Conservation (phyloP, 2,888 invertebrate genomes). For the Octonoba sinensis region DNA sequence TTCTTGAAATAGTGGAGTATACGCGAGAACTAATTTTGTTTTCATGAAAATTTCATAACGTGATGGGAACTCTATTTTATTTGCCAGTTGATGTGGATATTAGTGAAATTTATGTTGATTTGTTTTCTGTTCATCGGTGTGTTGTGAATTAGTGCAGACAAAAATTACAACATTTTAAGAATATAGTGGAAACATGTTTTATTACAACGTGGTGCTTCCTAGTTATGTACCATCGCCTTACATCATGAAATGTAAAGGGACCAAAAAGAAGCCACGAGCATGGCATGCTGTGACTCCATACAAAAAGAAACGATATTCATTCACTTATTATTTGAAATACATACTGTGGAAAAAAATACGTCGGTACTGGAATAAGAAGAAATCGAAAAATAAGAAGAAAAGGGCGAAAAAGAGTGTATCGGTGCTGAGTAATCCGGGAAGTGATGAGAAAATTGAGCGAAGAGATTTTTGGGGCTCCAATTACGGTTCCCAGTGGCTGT, state of each 20-base stretch:
- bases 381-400: constrained; percentile 15
- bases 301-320: constrained; percentile 44
- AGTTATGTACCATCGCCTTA: background rate
- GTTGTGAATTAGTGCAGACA: too few species aligned
- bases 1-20: too few species aligned
- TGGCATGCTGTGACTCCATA: constrained; percentile 17
- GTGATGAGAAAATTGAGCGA: constrained; percentile 42
- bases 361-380: constrained; percentile 43
- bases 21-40: too few species aligned
- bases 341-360: constrained; percentile 48
- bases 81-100: too few species aligned
- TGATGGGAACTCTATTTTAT: too few species aligned
- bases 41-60: too few species aligned
- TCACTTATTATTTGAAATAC: constrained; percentile 49
- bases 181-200: constrained; percentile 15
- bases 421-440: constrained; percentile 26
- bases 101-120: too few species aligned
- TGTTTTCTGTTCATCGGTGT: too few species aligned
- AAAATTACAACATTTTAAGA: background rate
- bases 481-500: constrained; percentile 61
- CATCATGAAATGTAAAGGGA: constrained; percentile 14
- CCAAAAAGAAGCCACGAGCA: background rate
- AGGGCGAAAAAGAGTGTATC: background rate
- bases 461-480: constrained; percentile 57
- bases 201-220: constrained; percentile 34